Evolutionary conservation across 2,888 invertebrate species (phyloP), one percentile per base, ranked within the genome.

Genomic region (Stramonita haemastoma): DNA sequence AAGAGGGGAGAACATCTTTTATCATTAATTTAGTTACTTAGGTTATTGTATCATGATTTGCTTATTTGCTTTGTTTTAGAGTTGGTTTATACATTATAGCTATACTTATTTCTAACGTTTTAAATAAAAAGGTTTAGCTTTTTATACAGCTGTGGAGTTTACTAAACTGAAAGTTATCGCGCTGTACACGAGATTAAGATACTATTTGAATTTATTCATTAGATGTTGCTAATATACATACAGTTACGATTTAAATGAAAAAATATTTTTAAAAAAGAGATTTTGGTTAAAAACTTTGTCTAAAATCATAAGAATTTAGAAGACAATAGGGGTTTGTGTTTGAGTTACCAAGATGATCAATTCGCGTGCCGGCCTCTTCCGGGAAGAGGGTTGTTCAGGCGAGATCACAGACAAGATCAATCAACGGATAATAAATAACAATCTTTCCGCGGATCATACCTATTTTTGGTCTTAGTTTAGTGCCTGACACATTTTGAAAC

Each of bases 321-420:
- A 46, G 46, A 46, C 46, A 46, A 46, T 46, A 46, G 8, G 8
- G 46, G 26, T 26, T 70, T 77, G 77, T n/a, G 77, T 79, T 79
- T 79, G 77, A 32, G 29, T 79, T 79, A 13, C 77, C 77, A 79
- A 34, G 77, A 79, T 79, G 73, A 13, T 73, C 73, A 81, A 81
- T 81, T 81, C 34, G 13, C 26, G 56, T 29, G 46, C 46, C n/a
- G 84, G 84, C 22, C 46, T 46, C 56, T 84, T 84, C 84, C 84
- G 84, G 84, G 46, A 22, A 32, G 56, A 15, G 84, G 56, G 46
- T 84, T 84, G 46, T 84, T 46, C 46, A 46, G 84, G 84, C 84
- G 84, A 84, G 84, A 29, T 46, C 29, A 26, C 11, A 11, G 46
- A 46, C 46, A 46, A 8, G 46, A 46, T 46, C 46, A 46, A 26